phyloP scores from a whole-genome alignment of 2,797 vertebrate species.

The Lacerta viridis region DNA sequence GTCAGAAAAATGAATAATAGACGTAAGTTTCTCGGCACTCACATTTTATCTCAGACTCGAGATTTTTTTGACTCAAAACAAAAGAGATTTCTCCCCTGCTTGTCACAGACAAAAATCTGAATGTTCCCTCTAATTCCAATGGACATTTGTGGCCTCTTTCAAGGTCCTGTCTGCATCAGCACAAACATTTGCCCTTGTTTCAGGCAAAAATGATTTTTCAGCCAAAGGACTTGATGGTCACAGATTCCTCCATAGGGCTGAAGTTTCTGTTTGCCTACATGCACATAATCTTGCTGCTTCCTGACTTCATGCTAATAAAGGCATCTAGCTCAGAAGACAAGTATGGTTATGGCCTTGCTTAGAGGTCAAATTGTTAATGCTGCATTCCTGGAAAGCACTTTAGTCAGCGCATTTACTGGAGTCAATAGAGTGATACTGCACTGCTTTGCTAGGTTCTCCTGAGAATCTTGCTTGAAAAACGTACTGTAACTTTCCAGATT shows the following conservation, averaged over 20 bases:
- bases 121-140: slow-evolving; percentile 31
- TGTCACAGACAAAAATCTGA: neutral
- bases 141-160: slow-evolving; percentile 22
- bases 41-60: slow-evolving; percentile 19
- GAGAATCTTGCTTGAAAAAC: slow-evolving; percentile 29
- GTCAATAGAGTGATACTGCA: neutral
- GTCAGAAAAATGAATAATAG: slow-evolving; percentile 38
- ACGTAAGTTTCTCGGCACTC: slow-evolving; percentile 30
- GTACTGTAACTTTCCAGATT: slow-evolving; percentile 31
- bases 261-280: slow-evolving; percentile 32
- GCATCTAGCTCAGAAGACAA: slow-evolving; percentile 8
- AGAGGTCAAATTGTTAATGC: slow-evolving; percentile 39
- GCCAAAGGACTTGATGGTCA: slow-evolving; percentile 24
- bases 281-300: neutral
- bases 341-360: neutral
- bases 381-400: slow-evolving; percentile 43
- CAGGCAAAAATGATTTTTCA: neutral
- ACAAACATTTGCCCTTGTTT: slow-evolving; percentile 34
- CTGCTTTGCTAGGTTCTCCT: slow-evolving; percentile 8
- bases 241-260: slow-evolving; percentile 9
- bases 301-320: slow-evolving; percentile 31
- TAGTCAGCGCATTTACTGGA: slow-evolving; percentile 12
- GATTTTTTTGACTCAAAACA: slow-evolving; percentile 3
- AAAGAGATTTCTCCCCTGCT: slow-evolving; percentile 30
- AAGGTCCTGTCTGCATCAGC: neutral